Base-by-base conservation (phyloP, 2,113 vertebrate species). In the Perca fluviatilis region DNA sequence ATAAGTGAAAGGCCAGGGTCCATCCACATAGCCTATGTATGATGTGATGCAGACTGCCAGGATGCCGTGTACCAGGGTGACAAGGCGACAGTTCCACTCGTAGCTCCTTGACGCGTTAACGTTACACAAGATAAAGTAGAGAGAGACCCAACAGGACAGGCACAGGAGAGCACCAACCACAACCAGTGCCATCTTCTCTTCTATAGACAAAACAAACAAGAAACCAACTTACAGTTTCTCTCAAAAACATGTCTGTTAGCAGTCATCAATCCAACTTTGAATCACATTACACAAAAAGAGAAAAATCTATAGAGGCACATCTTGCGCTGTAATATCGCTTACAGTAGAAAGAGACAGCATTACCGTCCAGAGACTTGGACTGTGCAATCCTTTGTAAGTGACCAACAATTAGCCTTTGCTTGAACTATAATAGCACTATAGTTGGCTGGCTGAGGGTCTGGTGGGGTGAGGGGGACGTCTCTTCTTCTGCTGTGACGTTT, bases 11-110 rank as follows among this genome's bases (percentile, higher is more conserved):
- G 98, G 97, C 98, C 98, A 99, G 15, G 98, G 98, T 61, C 98
- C 98, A 19, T 99, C 97, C 50, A 99, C 96, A 77, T 99, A 99
- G 80, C 98, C 97, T 67, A 99, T 97, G 79, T 99, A 99, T 0
- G 96, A 96, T 0, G 98, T 98, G 83, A 99, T 94, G 53, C 95
- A 95, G 65, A 98, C 96, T 0, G 96, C 97, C 6, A 98, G 95
- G 88, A 98, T 92, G 79, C 98, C 98, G 0, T 99, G 98, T 36
- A 97, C 92, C 88, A 99, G 94, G 0, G 98, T 98, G 70, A 99
- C 98, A 74, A 99, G 94, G 25, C 98, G 96, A 91, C 98, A 99
- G 95, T 96, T 99, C 98, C 98, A 99, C 76, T 99, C 98, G 0
- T 87, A 95, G 82, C 83, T 95, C 30, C 95, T 95, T 86, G 92